These are phyloP conservation scores for Cliona cf. orientalis DNA, from an alignment of 37 sponge, comb jelly and placozoan species.

Conservation along the genomic window DNA sequence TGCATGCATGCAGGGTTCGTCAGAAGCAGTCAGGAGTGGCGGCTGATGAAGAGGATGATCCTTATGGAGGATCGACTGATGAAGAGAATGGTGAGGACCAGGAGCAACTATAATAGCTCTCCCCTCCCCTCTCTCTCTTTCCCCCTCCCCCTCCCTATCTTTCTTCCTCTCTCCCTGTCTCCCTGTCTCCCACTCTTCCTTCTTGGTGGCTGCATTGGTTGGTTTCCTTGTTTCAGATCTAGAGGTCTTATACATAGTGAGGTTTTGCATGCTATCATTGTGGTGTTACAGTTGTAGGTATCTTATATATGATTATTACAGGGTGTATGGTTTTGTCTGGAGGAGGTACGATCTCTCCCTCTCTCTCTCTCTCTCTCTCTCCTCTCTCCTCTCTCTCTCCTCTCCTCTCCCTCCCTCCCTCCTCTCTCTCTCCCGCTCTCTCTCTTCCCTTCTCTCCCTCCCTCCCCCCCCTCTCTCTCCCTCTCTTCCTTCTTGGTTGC, in stretches of 20 bases:
- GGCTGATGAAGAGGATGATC: slow-evolving; percentile 43
- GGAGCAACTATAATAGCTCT: too few relatives aligned
- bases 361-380: not conserved
- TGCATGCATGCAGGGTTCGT: not conserved
- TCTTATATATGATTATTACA: not conserved
- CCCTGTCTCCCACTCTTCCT: too few relatives aligned
- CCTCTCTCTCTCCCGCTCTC: not conserved
- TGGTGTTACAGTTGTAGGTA: not conserved
- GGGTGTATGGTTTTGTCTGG: slow-evolving; percentile 4
- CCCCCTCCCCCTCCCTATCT: too few relatives aligned
- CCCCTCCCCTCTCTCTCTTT: not conserved
- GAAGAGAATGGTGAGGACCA: slow-evolving; percentile 42
- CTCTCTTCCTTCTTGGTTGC: not conserved
- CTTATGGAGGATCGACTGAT: slow-evolving; percentile 76
- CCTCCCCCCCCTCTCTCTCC: not conserved
- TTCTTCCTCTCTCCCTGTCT: too few relatives aligned
- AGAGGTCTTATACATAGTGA: too few relatives aligned
- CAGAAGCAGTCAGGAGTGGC: not conserved
- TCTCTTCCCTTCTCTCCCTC: not conserved
- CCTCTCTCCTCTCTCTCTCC: not conserved
- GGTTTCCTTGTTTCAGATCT: too few relatives aligned
- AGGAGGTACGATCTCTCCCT: too few relatives aligned
- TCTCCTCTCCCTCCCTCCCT: not conserved
- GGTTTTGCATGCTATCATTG: not conserved
- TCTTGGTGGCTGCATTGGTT: too few relatives aligned